Conservation (phyloP, 30 jellyfish, hydroid and myxozoan species). For the Catostylus mosaicus region DNA sequence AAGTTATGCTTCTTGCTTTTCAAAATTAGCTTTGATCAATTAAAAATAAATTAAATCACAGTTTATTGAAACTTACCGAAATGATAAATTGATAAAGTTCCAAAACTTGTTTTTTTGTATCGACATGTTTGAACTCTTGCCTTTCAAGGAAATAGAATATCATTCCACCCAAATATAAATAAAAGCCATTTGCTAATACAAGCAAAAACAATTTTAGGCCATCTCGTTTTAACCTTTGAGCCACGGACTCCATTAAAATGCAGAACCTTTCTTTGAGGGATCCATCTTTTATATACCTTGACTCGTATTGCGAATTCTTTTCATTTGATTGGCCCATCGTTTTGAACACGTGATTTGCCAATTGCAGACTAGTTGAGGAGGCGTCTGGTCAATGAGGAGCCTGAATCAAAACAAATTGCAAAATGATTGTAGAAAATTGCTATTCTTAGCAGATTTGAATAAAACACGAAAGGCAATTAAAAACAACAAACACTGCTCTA, state of each 20-base stretch:
- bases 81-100: constrained; percentile 27
- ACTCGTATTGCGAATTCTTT: constrained; percentile 1
- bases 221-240: constrained; percentile 66
- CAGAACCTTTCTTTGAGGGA: constrained; percentile 21
- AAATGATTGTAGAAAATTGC: neutral
- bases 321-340: constrained; percentile 21
- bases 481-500: too few relatives aligned
- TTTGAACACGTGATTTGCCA: constrained; percentile 15
- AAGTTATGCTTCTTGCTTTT: neutral
- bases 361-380: neutral
- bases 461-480: neutral
- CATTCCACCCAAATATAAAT: constrained; percentile 86
- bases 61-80: constrained; percentile 50
- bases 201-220: constrained; percentile 73
- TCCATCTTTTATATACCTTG: constrained; percentile 11
- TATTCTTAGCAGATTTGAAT: neutral
- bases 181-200: constrained; percentile 83
- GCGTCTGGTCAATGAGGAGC: neutral
- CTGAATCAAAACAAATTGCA: neutral
- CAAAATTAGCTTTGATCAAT: neutral
- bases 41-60: neutral
- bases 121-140: constrained; percentile 18
- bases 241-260: constrained; percentile 62
- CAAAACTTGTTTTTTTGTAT: constrained; percentile 35
- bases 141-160: constrained; percentile 78